phyloP scores from a whole-genome alignment of 2,888 invertebrate species.

The Cataglyphis livida region DNA sequence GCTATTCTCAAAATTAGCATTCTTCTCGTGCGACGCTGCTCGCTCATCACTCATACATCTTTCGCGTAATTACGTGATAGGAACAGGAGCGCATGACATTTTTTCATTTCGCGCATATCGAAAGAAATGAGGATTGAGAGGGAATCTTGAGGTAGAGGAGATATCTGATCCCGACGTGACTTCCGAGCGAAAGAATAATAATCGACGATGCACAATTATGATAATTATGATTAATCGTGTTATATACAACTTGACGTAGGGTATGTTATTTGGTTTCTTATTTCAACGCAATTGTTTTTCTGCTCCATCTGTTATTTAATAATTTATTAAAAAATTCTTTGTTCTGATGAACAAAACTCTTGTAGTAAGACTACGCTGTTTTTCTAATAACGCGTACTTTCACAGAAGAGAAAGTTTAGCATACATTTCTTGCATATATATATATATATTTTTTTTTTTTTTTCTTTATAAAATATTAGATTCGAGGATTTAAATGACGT shows the following conservation, averaged over 20 bases:
- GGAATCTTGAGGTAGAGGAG: not conserved
- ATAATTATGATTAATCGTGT: not conserved
- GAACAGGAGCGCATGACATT: not conserved
- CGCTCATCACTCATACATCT: not conserved
- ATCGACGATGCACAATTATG: not conserved
- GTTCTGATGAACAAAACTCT: not conserved
- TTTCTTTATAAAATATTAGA: not conserved
- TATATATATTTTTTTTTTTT: no score
- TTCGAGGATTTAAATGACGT: not conserved
- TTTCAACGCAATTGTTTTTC: not conserved
- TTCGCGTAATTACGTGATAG: not conserved
- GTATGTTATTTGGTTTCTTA: not conserved
- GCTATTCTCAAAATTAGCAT: not conserved
- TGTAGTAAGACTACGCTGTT: not conserved
- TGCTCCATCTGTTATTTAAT: not conserved
- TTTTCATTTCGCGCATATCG: not conserved
- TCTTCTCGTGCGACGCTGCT: not conserved
- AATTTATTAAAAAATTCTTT: not conserved
- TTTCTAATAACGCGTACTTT: not conserved
- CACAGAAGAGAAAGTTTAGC: not conserved
- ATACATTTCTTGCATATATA: not conserved
- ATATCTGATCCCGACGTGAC: not conserved
- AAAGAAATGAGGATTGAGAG: not conserved
- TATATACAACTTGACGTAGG: not conserved
- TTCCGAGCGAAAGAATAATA: not conserved